phyloP scores from a whole-genome alignment of 2,113 vertebrate genomes.

The Periophthalmus modestus region DNA sequence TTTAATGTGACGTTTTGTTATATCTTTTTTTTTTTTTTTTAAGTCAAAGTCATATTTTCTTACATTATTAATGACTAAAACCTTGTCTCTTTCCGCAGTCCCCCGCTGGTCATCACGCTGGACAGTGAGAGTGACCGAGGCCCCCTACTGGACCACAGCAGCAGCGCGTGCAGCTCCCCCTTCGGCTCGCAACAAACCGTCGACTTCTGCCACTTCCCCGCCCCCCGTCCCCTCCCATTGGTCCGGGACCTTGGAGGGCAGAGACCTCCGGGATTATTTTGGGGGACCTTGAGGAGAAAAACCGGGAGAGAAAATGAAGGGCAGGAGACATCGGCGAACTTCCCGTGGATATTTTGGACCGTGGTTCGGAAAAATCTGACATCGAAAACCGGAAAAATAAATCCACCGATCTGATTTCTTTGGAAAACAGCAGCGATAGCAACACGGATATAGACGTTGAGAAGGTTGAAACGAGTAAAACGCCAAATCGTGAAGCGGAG shows the following conservation, averaged over 20 bases:
- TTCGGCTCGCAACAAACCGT: constrained; percentile 59
- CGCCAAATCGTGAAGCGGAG: no score
- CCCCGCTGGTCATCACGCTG: constrained; percentile 65
- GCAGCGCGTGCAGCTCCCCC: constrained; percentile 48
- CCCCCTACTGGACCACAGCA: not conserved
- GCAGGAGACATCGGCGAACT: constrained; percentile 51
- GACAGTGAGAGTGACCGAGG: constrained; percentile 61
- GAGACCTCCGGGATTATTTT: no score
- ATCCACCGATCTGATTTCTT: not conserved
- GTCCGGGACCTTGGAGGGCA: not conserved
- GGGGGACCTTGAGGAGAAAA: no score
- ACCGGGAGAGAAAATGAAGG: no score
- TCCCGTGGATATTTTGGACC: constrained; percentile 51
- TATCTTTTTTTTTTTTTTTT: no score
- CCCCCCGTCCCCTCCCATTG: constrained; percentile 39
- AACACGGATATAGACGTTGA: constrained; percentile 46
- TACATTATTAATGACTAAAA: not conserved
- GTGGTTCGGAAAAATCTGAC: constrained; percentile 21
- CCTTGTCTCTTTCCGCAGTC: constrained; percentile 26
- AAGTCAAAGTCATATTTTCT: no score
- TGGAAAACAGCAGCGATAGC: constrained; percentile 8
- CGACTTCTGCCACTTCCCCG: constrained; percentile 51
- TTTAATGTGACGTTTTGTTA: no score
- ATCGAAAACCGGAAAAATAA: not conserved
- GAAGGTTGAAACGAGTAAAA: constrained; percentile 5